Conservation (phyloP, 2,888 invertebrate genomes). For the Clanis bilineata region DNA sequence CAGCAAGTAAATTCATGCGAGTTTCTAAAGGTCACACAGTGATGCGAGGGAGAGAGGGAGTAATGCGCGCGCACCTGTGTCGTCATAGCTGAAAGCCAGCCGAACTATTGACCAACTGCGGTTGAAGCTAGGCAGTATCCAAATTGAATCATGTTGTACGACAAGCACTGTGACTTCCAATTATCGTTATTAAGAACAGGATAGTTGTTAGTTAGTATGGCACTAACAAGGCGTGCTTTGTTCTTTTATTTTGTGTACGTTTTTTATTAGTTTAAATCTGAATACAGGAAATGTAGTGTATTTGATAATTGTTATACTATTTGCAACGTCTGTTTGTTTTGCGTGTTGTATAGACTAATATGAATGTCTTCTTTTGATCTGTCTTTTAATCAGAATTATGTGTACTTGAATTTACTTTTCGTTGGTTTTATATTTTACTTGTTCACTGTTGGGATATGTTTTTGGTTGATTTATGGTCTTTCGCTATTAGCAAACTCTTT, state of each 20-base stretch:
- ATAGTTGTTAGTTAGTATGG: neutral
- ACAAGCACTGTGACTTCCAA: neutral
- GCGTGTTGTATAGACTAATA: neutral
- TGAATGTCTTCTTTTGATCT: no score
- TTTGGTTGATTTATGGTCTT: no score
- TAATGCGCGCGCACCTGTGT: conserved; percentile 65
- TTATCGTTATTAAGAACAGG: neutral
- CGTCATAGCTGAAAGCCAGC: conserved; percentile 50
- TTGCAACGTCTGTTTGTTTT: neutral
- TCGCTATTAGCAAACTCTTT: no score
- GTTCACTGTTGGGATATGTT: no score
- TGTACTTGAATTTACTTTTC: no score
- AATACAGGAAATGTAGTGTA: neutral
- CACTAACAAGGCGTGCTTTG: neutral
- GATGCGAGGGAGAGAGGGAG: neutral
- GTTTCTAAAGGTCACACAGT: conserved; percentile 54
- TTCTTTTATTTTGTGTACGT: neutral
- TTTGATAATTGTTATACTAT: neutral
- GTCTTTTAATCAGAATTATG: no score
- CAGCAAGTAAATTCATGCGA: neutral
- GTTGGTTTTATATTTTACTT: no score
- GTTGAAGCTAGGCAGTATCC: neutral
- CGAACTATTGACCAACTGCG: conserved; percentile 61
- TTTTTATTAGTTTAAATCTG: neutral
- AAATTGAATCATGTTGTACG: neutral